Evolutionary conservation across 1,140 invertebrate genomes (phyloP), one percentile per base, ranked within the genome.

Genomic region (Helicorthomorpha holstii): DNA sequence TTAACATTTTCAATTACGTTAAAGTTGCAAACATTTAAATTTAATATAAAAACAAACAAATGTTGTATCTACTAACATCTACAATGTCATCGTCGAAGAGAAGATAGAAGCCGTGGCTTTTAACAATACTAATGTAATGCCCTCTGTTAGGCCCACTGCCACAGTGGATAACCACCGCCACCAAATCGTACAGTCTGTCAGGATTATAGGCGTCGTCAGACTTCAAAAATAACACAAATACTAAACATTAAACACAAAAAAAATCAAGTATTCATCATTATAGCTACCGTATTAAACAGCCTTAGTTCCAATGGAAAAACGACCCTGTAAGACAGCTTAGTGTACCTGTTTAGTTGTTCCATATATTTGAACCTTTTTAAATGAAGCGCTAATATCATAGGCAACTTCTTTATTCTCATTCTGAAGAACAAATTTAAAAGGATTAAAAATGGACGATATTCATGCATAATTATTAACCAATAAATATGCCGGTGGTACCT

Each of bases 51-150:
- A n/a, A n/a, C 16, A 34, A 34, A 7, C 16, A 7, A 34, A 34
- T 7, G 29, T 34, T 7, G 16, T 34, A 34, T 22, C 10, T 19
- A 50, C 21, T 24, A 21, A 95, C 91, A 77, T 98, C 94, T 53
- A 99, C 95, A 80, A 98, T 91, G 68, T 99, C 96, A 72, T 99
- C 95, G 70, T 99, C 96, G 74, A 99, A 99, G 1, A 99, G 77
- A 56, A 99, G 73, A 96, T 95, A 99, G 67, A 96, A 92, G 27
- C 93, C 91, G 71, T 97, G 90, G 67, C 90, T 95, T 72, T 98
- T 99, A 25, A 99, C 95, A 69, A 99, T 94, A 66, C 89, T 96
- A 69, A 99, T 98, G 70, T 99, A 99, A 72, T 99, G 96, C 38
- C 96, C 96, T 56, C 96, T 75, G 73, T 98, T 99, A 58, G 94